Percentiles rank a stretch among this genome's conserved stretches.
Evolutionary conservation across 1,140 invertebrate genomes (phyloP).

Genomic region (Trypoxylus dichotomus): DNA sequence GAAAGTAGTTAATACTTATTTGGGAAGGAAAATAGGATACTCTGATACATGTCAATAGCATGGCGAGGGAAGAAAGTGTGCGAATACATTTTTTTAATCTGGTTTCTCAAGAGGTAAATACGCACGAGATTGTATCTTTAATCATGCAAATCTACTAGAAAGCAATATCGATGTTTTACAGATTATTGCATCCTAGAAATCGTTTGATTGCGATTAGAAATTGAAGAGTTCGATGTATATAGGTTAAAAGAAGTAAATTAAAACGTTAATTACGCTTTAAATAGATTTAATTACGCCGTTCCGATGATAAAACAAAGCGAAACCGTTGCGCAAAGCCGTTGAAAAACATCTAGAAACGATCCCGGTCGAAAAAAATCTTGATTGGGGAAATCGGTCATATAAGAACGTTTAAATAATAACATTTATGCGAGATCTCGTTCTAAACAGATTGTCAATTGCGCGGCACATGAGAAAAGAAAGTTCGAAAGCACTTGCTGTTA

Average conservation of each 20-base stretch:
- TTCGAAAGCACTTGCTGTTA: background rate
- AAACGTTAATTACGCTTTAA: background rate
- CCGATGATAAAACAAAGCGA: background rate
- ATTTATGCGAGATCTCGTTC: background rate
- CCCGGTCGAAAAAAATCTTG: background rate
- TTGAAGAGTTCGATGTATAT: background rate
- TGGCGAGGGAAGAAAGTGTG: background rate
- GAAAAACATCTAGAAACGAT: slow-evolving; percentile 7
- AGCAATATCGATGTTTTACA: no score
- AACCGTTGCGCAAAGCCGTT: background rate
- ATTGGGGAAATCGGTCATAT: background rate
- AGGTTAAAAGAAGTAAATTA: background rate
- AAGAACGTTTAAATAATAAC: background rate
- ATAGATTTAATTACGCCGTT: background rate
- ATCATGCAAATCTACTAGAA: background rate
- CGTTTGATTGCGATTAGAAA: background rate
- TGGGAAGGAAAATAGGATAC: background rate
- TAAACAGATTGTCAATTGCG: background rate
- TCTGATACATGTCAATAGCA: background rate
- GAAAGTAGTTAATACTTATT: background rate
- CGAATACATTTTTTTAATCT: background rate
- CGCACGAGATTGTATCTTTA: background rate
- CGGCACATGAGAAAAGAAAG: background rate
- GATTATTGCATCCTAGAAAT: background rate
- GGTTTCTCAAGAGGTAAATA: background rate